Evolutionary conservation across 1,140 invertebrate genomes (phyloP).

Genomic region (Anadara kagoshimensis): DNA sequence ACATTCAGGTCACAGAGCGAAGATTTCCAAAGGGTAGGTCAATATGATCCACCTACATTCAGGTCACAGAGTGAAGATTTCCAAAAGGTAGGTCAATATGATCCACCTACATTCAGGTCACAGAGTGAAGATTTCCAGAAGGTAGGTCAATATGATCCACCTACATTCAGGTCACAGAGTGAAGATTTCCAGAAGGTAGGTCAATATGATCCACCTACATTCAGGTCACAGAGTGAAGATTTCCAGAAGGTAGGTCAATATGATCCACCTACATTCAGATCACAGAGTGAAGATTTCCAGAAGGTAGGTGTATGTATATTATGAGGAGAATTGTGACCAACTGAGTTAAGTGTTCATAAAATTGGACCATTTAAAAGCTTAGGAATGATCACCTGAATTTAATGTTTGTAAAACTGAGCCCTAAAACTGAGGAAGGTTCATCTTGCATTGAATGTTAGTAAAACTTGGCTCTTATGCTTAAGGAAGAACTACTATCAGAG

Average conservation of each 20-base stretch:
- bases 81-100: constrained; percentile 60
- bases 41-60: constrained; percentile 63
- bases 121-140: constrained; percentile 58
- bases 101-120: constrained; percentile 57
- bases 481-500: too few species aligned
- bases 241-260: constrained; percentile 60
- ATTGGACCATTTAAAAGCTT: too few species aligned
- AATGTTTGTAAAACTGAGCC: too few species aligned
- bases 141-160: constrained; percentile 62
- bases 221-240: constrained; percentile 56
- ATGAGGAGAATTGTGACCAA: too few species aligned
- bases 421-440: too few species aligned
- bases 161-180: constrained; percentile 58
- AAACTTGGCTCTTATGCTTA: too few species aligned
- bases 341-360: too few species aligned
- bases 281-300: constrained; percentile 57
- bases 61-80: constrained; percentile 55
- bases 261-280: constrained; percentile 60
- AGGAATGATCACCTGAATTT: too few species aligned
- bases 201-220: constrained; percentile 61
- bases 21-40: constrained; percentile 59
- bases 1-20: constrained; percentile 57
- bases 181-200: constrained; percentile 58
- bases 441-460: too few species aligned
- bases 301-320: constrained; percentile 49